Evolutionary conservation across 2,888 invertebrate species (phyloP).

Genomic region (Lycocerus yunnanus): DNA sequence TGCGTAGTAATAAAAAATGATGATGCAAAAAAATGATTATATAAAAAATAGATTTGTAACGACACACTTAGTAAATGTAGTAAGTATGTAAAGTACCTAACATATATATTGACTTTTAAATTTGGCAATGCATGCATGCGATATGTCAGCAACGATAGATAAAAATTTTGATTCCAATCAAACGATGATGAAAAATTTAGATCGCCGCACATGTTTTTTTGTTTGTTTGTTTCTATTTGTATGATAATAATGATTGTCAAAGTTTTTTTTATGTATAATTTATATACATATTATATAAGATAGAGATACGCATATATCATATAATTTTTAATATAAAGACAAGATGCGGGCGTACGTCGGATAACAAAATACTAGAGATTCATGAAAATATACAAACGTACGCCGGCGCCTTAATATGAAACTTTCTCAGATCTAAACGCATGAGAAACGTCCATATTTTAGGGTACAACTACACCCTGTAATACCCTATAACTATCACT

Average conservation of each 20-base stretch:
- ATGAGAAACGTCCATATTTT: conserved; percentile 43
- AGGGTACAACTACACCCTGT: conserved; percentile 58
- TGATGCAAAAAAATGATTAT: conserved; percentile 34
- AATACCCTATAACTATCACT: conserved; percentile 53
- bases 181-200: conserved; percentile 19
- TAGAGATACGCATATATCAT: conserved; percentile 45
- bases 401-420: conserved; percentile 34
- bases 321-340: conserved; percentile 36
- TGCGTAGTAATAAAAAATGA: conserved; percentile 43
- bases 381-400: conserved; percentile 4
- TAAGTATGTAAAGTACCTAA: conserved; percentile 40
- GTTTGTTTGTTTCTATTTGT: conserved; percentile 36
- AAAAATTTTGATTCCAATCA: conserved; percentile 38
- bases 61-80: conserved; percentile 57
- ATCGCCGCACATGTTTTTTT: conserved; percentile 24
- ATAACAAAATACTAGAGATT: conserved; percentile 18
- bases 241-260: conserved; percentile 54
- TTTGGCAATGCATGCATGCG: conserved; percentile 63
- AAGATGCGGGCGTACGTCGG: conserved; percentile 28
- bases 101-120: conserved; percentile 67
- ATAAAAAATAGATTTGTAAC: conserved; percentile 59
- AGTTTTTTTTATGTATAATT: conserved; percentile 34
- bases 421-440: conserved; percentile 34
- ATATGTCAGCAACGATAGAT: conserved; percentile 42
- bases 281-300: conserved; percentile 37